Percentiles rank a stretch among this genome's conserved stretches.
phyloP scores from a whole-genome alignment of 2,888 invertebrate genomes.

The Callyntrura guangdongensis region DNA sequence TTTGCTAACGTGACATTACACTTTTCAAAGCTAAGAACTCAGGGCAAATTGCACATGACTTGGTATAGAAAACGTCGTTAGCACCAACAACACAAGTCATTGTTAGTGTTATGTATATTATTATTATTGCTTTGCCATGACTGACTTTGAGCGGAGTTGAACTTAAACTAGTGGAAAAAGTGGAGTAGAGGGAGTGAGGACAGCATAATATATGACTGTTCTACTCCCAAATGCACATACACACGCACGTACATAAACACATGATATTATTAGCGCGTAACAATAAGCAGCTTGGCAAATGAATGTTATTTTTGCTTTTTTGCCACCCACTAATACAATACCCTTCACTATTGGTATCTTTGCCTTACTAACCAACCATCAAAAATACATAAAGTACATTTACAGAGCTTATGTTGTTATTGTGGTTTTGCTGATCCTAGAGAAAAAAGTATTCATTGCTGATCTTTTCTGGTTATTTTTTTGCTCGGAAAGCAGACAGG shows the following conservation, averaged over 20 bases:
- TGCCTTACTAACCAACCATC: constrained; percentile 10
- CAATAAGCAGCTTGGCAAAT: constrained; percentile 2
- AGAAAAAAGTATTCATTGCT: constrained; percentile 36
- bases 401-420: neutral
- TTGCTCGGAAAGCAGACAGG: neutral
- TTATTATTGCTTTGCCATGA: neutral
- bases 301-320: constrained; percentile 5
- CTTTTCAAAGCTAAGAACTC: constrained; percentile 1
- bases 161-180: no score
- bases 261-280: constrained; percentile 28
- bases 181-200: no score
- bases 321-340: constrained; percentile 32
- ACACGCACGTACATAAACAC: neutral
- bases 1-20: constrained; percentile 51
- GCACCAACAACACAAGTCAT: neutral
- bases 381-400: neutral
- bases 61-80: neutral
- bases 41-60: neutral
- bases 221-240: no score
- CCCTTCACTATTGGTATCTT: neutral
- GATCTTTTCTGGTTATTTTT: constrained; percentile 17
- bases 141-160: neutral
- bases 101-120: neutral
- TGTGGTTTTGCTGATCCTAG: constrained; percentile 27
- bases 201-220: no score